Percentiles rank a stretch among this genome's conserved stretches.
phyloP scores from a whole-genome alignment of 64 coral and sea anemone genomes.

The Hydrozoanthus tunicans region DNA sequence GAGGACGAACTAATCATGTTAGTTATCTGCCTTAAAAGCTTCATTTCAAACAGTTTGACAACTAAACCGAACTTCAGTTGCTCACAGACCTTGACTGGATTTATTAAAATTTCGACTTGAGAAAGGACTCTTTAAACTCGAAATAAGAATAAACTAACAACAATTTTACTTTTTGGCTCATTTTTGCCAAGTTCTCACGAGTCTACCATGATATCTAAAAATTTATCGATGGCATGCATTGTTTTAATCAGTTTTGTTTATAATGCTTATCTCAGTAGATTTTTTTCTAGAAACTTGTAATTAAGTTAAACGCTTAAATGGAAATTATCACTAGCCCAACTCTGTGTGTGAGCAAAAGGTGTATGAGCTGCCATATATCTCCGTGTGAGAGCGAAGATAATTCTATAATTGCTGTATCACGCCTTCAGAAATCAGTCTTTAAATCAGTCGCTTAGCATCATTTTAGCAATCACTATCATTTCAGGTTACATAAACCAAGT shows the following conservation, averaged over 20 bases:
- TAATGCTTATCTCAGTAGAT: background rate
- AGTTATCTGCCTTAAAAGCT: no score
- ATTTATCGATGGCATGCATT: no score
- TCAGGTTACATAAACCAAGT: background rate
- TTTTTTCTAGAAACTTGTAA: slow-evolving; percentile 23
- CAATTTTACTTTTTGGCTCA: no score
- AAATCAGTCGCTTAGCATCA: background rate
- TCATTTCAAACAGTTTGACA: no score
- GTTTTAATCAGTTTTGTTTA: background rate
- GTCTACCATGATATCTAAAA: no score
- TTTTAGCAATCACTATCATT: slow-evolving; percentile 26
- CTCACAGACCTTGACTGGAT: no score
- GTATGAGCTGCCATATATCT: background rate
- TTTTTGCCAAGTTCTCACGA: no score
- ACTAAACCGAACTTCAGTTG: no score
- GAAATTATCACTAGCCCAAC: background rate
- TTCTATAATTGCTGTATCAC: slow-evolving; percentile 35
- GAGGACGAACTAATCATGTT: no score
- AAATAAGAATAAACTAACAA: no score
- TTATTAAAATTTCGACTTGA: no score
- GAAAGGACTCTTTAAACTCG: no score
- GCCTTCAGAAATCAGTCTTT: slow-evolving; percentile 28
- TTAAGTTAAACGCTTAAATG: slow-evolving; percentile 11
- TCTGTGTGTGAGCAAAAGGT: background rate
- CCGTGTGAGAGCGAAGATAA: slow-evolving; percentile 40